Evolutionary conservation across 2,797 vertebrate genomes (phyloP).

Genomic region (Pelobates cultripes): DNA sequence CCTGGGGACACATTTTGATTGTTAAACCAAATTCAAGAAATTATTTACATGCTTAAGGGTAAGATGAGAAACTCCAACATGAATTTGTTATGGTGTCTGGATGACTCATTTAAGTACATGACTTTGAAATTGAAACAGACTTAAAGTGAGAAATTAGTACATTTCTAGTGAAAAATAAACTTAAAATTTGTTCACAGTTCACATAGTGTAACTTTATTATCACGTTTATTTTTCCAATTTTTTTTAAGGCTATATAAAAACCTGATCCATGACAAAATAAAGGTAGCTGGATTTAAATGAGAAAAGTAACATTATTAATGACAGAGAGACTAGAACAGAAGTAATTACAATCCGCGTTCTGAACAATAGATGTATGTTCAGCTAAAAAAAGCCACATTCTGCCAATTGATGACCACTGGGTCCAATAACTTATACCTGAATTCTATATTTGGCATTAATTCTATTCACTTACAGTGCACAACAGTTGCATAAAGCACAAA

Average conservation of each 20-base stretch:
- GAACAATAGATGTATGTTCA: conserved; percentile 3
- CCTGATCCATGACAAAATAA: conserved; percentile 13
- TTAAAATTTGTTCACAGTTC: conserved; percentile 22
- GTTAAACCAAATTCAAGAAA: too few species aligned
- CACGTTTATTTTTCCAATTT: neutral
- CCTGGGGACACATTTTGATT: too few species aligned
- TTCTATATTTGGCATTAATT: neutral
- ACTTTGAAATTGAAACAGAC: too few species aligned
- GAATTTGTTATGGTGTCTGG: too few species aligned
- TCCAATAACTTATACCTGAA: neutral
- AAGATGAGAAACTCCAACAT: too few species aligned
- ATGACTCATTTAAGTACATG: too few species aligned
- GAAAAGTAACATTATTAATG: neutral
- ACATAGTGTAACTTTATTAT: conserved; percentile 33
- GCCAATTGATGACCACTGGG: neutral
- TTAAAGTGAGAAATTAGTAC: neutral
- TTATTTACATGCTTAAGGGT: too few species aligned
- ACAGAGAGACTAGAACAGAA: conserved; percentile 6
- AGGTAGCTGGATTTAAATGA: conserved; percentile 6
- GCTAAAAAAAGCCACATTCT: neutral
- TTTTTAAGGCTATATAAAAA: conserved; percentile 44
- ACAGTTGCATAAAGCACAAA: neutral
- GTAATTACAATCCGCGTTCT: conserved; percentile 21
- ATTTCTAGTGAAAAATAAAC: conserved; percentile 1
- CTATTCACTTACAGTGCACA: neutral